phyloP scores from a whole-genome alignment of 2,113 vertebrate species.

The Phyllostomus hastatus region DNA sequence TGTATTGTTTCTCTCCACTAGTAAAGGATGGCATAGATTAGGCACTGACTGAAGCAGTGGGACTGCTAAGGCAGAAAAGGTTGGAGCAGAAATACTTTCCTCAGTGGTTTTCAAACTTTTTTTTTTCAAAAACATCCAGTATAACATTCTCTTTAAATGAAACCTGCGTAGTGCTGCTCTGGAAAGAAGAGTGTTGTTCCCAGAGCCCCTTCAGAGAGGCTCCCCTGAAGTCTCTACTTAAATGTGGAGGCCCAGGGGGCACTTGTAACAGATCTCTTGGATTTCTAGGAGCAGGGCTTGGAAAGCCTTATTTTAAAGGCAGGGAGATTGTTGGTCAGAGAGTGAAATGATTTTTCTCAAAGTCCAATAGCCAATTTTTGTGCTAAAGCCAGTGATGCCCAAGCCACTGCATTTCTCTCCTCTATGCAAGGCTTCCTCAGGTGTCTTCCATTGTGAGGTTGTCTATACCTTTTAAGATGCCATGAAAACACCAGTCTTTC shows the following conservation, averaged over 20 bases:
- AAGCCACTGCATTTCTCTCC: background rate
- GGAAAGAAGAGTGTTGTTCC: background rate
- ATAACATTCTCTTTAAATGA: background rate
- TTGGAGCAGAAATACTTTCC: background rate
- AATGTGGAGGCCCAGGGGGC: accelerated
- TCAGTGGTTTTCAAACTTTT: background rate
- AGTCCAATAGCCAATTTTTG: background rate
- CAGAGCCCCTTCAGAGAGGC: background rate
- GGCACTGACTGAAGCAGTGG: background rate
- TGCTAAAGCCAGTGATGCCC: background rate
- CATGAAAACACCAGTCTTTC: background rate
- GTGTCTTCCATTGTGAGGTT: background rate
- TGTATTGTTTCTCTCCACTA: background rate
- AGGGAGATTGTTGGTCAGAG: background rate
- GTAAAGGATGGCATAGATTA: background rate
- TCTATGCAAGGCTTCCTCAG: background rate
- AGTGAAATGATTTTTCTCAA: background rate
- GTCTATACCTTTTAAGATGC: background rate
- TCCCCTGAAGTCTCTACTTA: background rate
- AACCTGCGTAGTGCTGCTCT: background rate
- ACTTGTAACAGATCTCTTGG: background rate
- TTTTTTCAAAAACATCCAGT: background rate
- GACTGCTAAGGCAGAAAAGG: background rate
- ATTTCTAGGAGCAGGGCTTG: background rate
- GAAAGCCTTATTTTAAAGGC: background rate